These are phyloP conservation scores for Sebastes steindachneri DNA, from an alignment of 2,797 vertebrate genomes.

Conservation along the genomic window DNA sequence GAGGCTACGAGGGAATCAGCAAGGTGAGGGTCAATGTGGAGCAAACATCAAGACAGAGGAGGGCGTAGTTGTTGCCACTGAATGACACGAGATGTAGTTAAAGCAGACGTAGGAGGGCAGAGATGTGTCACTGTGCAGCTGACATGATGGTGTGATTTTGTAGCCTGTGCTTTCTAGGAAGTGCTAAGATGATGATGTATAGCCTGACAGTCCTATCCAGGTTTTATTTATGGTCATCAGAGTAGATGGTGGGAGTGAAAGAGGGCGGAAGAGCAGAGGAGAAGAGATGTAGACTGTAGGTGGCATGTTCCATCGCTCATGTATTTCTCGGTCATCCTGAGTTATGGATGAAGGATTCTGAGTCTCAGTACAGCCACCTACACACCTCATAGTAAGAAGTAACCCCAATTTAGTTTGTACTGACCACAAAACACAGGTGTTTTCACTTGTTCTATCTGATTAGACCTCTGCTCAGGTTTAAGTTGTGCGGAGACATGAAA, in stretches of 20 bases:
- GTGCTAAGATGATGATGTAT: slow-evolving; percentile 28
- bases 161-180: not conserved
- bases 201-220: slow-evolving; percentile 6
- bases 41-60: not conserved
- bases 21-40: not conserved
- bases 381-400: not conserved
- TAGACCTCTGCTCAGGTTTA: no score
- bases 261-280: not conserved
- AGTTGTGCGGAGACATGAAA: no score
- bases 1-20: slow-evolving; percentile 15
- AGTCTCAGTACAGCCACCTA: not conserved
- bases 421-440: accelerated
- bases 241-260: not conserved
- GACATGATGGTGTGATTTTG: not conserved
- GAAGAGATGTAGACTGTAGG: not conserved
- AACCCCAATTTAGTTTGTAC: accelerated
- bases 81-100: not conserved
- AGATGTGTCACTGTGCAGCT: not conserved
- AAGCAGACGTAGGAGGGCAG: not conserved
- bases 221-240: slow-evolving; percentile 32
- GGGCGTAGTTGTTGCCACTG: not conserved
- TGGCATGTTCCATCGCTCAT: slow-evolving; percentile 18
- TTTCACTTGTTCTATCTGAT: no score
- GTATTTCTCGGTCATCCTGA: slow-evolving; percentile 21
- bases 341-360: slow-evolving; percentile 19